phyloP scores from a whole-genome alignment of 2,797 vertebrate genomes.

The Anolis apletophallus region DNA sequence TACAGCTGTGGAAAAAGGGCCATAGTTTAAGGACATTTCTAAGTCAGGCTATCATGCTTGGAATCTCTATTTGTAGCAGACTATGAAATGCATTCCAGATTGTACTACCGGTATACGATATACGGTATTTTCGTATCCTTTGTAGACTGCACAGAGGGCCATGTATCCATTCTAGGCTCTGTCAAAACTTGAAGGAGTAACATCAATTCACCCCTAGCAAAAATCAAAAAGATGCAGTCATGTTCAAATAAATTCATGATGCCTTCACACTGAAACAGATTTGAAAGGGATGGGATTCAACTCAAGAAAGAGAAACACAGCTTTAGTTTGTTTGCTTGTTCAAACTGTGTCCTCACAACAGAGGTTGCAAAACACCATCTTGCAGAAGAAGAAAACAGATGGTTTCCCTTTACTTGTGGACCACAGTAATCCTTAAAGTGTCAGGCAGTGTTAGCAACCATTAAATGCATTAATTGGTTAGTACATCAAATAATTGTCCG shows the following conservation, averaged over 20 bases:
- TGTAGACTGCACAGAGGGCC: not conserved
- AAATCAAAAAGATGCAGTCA: not conserved
- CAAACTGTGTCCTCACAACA: not conserved
- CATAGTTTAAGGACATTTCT: not conserved
- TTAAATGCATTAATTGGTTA: slow-evolving; percentile 9
- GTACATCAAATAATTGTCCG: not conserved
- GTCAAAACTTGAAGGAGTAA: not conserved
- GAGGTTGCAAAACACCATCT: not conserved
- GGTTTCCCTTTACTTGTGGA: not conserved
- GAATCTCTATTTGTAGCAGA: not conserved
- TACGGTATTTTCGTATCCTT: too few relatives aligned
- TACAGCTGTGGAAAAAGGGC: too few relatives aligned
- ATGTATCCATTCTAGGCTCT: not conserved
- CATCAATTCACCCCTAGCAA: not conserved
- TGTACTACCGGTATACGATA: not conserved
- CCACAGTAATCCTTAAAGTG: slow-evolving; percentile 17
- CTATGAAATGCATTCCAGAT: not conserved
- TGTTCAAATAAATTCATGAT: not conserved
- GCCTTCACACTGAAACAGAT: not conserved
- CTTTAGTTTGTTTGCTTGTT: not conserved
- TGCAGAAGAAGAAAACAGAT: not conserved
- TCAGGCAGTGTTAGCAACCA: not conserved
- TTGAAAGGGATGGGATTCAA: slow-evolving; percentile 2
- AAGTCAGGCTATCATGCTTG: not conserved
- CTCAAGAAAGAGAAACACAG: slow-evolving; percentile 6